Base-by-base conservation (phyloP, 2,113 vertebrate genomes). In the Neolamprologus modestus region DNA sequence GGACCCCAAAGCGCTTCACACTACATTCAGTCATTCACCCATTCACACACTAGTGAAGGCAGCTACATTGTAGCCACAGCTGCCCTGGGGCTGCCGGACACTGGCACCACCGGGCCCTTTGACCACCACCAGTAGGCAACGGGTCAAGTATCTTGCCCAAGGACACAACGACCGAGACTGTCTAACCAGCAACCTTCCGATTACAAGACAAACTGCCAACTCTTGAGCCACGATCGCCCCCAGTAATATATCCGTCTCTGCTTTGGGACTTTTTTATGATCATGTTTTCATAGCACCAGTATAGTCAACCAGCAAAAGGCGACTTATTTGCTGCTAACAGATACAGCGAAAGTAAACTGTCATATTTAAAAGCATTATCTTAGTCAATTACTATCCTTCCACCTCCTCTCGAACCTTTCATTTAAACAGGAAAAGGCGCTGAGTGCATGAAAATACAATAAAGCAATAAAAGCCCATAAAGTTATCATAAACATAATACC, bases 1-100 rank as follows among this genome's bases (percentile, higher is more conserved):
- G 26, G 0, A 61, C 26, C 14, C 57, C 57, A 61, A 31, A 61
- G 57, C 0, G 14, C 57, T 31, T 61, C 8, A 0, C 26, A 61
- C 26, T 31, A 61, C 26, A 61, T 61, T 17, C 26, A 17, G 26
- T 59, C 14, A 31, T 31, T 3, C 8, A 59, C 0, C 26, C 55
- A 28, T 28, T 59, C 26, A 59, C 57, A 59, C 26, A 31, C 14
- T 59, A 0, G 21, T 55, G 21, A 55, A 4, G 53, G 53, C 0
- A 55, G 21, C 53, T 55, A 54, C 50, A 53, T 7, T 55, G 21
- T 3, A 55, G 53, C 21, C 21, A 55, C 53, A 54, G 53, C n/a
- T 3, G 6, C 0, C 53, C 53, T 54, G 53, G 53, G n/a, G 24
- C 24, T 57, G 24, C 55, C 3, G 0, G 55, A 57, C 13, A 57